A percentile compares a stretch with the other conserved stretches of the same genome.
Conservation (phyloP, 2,113 vertebrate species). For the Pagrus major region DNA sequence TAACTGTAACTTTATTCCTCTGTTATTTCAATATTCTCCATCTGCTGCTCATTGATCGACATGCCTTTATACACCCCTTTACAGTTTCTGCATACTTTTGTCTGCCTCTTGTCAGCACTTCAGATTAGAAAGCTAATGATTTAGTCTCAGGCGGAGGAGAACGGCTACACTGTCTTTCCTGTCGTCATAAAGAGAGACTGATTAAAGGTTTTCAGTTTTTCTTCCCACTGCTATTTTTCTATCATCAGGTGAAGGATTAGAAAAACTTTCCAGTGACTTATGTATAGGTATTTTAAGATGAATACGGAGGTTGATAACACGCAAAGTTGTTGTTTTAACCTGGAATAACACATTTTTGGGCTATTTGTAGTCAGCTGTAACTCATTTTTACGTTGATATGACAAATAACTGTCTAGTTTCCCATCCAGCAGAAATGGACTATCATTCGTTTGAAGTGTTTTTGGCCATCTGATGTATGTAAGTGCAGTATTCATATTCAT, state of each 20-base stretch:
- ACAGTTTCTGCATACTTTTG: neutral
- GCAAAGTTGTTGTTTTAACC: neutral
- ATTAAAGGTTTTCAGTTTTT: neutral
- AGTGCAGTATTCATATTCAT: neutral
- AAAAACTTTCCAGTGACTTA: neutral
- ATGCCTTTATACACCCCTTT: neutral
- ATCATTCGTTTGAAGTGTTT: neutral
- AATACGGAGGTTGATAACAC: neutral
- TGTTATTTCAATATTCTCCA: neutral
- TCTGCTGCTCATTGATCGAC: neutral
- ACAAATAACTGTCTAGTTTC: neutral
- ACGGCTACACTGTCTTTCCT: neutral
- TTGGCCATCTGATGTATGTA: neutral
- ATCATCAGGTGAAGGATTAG: neutral
- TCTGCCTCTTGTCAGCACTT: neutral
- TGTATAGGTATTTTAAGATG: neutral
- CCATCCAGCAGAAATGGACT: neutral
- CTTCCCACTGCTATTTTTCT: neutral
- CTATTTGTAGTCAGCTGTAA: neutral
- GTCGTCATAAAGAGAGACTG: neutral
- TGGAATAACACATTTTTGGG: neutral
- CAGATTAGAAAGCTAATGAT: neutral
- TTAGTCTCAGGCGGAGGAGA: neutral
- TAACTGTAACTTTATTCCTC: neutral
- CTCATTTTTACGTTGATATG: no score